phyloP scores from a whole-genome alignment of 2,113 vertebrate genomes.

The Nesospiza acunhae region DNA sequence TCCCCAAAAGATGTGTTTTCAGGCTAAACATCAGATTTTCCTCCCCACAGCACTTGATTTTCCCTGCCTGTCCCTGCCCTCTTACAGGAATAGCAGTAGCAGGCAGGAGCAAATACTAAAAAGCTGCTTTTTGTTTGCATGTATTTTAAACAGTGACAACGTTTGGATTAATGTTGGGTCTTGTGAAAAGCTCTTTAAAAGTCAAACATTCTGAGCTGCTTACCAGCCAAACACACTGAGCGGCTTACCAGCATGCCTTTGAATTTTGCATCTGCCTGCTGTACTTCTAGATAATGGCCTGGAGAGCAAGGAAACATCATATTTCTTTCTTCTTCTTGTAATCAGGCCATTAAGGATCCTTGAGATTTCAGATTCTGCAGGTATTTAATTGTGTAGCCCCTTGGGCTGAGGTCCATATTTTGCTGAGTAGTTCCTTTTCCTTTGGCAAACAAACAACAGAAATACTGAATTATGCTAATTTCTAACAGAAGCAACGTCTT shows the following conservation, averaged over 20 bases:
- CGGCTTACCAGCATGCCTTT: conserved; percentile 27
- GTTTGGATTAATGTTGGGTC: conserved; percentile 33
- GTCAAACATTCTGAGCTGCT: conserved; percentile 31
- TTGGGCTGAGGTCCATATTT: neutral
- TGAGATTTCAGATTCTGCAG: neutral
- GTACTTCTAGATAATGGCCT: conserved; percentile 7
- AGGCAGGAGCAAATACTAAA: conserved; percentile 16
- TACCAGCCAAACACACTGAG: conserved; percentile 19
- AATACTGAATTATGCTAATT: conserved; percentile 22
- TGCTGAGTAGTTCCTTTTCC: conserved; percentile 12
- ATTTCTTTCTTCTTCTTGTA: neutral
- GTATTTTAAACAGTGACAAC: conserved; percentile 7
- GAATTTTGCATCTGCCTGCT: conserved; percentile 30
- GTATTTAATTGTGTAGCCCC: neutral
- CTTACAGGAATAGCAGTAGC: neutral
- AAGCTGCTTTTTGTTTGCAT: conserved; percentile 13
- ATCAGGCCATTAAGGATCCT: neutral
- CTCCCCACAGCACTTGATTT: neutral
- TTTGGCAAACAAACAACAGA: neutral
- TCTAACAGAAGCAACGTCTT: neutral
- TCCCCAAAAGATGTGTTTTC: neutral
- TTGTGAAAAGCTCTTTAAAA: conserved; percentile 45
- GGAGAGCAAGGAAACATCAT: neutral
- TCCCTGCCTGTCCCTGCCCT: neutral
- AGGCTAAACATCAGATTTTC: neutral